Conservation (phyloP, 2,113 vertebrate species). For the Burhinus oedicnemus region DNA sequence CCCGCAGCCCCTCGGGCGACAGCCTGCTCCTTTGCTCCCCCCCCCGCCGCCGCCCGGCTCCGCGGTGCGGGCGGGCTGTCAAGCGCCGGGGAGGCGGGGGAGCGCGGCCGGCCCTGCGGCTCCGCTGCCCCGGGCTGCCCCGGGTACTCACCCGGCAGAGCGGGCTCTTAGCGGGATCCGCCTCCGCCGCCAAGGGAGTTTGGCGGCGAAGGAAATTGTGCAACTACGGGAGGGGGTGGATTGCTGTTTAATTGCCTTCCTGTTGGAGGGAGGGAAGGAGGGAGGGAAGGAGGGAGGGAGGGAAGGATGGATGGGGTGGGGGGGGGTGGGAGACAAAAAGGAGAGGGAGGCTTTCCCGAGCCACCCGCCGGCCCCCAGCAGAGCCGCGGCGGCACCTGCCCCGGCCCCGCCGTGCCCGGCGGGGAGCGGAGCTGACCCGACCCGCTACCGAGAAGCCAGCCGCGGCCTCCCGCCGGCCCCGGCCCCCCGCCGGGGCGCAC, state of each 20-base stretch:
- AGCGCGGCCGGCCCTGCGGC: not conserved
- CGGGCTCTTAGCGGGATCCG: not conserved
- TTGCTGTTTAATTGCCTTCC: constrained; percentile 49
- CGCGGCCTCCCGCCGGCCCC: not conserved
- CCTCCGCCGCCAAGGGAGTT: constrained; percentile 14
- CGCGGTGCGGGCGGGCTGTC: not conserved
- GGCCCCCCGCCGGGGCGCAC: too few relatives aligned
- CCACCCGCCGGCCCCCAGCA: not conserved
- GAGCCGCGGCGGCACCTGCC: not conserved
- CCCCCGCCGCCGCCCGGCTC: not conserved
- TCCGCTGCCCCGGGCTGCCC: not conserved
- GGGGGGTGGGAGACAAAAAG: not conserved
- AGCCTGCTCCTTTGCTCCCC: not conserved
- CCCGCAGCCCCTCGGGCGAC: not conserved
- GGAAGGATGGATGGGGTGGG: not conserved
- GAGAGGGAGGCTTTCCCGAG: not conserved
- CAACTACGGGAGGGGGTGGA: constrained; percentile 46
- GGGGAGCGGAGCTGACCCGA: not conserved
- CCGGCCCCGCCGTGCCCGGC: not conserved
- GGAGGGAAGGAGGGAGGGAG: not conserved
- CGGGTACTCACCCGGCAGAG: not conserved
- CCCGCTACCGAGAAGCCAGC: not conserved
- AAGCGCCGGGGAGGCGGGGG: not conserved
- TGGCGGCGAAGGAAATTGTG: constrained; percentile 52
- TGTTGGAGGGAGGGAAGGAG: not conserved